Base-by-base conservation (phyloP, 2,888 invertebrate genomes). In the Melanophora roralis region DNA sequence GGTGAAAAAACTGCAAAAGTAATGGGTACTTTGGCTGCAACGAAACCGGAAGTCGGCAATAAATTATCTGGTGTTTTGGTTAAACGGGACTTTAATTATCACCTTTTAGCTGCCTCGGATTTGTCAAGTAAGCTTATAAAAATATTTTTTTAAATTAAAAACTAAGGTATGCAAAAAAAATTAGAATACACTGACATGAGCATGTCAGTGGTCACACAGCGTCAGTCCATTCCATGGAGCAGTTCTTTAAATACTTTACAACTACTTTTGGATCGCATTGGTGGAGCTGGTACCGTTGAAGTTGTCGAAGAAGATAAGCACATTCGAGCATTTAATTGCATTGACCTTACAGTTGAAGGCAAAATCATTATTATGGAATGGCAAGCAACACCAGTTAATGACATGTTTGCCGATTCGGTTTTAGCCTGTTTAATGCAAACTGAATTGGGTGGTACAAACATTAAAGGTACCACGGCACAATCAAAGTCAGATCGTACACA, bases 1-100 rank as follows among this genome's bases (percentile, higher is more conserved):
- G 99, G 99, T 23, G 99, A 99, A 89, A 99, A 98, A 91, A 98
- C 97, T 2, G 99, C 99, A 2, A 99, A 99, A 92, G 98, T 96
- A 6, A 98, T 99, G 94, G 99, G 99, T 0, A 92, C 93, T 1
- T 90, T 99, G 80, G 99, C 99, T 0, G 92, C 96, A 85, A 94
- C 95, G 62, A 93, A 94, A 51, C 97, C 98, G 0, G 92, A 92
- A 83, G 93, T 96, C 0, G 95, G 95, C 12, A 93, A 94, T 75
- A 92, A 93, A 78, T 90, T 99, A 4, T 97, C 98, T 6, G 99
- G 99, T 0, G 94, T 99, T 75, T 91, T 99, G 47, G 97, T 99
- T 1, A 98, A 98, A 89, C 92, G 98, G 72, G 99, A 99, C 90
- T 99, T 99, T 89, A 98, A 98, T 90, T 99, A 99, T 89, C 98